Evolutionary conservation across 64 coral and sea anemone species (phyloP).

Genomic region (Actinia equina): DNA sequence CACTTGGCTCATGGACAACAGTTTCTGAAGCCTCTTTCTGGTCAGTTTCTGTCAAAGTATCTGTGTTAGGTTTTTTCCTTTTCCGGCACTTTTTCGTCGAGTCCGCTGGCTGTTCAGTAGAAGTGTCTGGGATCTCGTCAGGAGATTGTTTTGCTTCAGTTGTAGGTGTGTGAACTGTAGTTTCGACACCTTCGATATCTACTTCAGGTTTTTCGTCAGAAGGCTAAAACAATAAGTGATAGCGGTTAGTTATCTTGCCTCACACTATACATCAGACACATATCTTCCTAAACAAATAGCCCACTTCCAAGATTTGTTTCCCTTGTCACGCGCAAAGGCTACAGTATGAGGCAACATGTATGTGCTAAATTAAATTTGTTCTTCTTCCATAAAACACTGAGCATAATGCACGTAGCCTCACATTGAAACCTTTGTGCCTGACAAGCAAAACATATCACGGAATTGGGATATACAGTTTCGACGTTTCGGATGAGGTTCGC

Average conservation of each 20-base stretch:
- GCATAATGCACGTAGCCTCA: too few relatives aligned
- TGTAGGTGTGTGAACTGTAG: background rate
- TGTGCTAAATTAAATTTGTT: too few relatives aligned
- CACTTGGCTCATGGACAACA: background rate
- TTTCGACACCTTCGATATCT: background rate
- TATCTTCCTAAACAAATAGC: too few relatives aligned
- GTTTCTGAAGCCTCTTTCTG: constrained; percentile 6
- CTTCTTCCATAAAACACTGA: too few relatives aligned
- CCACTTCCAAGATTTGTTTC: too few relatives aligned
- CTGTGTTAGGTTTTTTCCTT: constrained; percentile 8
- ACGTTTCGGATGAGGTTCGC: too few relatives aligned
- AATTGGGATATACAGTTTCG: too few relatives aligned
- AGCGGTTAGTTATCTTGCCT: background rate
- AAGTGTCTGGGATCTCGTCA: background rate
- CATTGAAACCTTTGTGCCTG: too few relatives aligned
- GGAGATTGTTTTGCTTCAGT: background rate
- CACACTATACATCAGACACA: too few relatives aligned
- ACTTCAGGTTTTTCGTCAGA: background rate
- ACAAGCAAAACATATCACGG: too few relatives aligned
- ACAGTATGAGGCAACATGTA: too few relatives aligned
- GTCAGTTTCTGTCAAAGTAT: background rate
- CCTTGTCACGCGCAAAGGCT: too few relatives aligned
- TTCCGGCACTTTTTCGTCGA: background rate
- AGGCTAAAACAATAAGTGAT: background rate
- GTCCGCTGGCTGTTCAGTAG: background rate